Percentiles rank a stretch among this genome's conserved stretches.
Evolutionary conservation across 64 coral and sea anemone species (phyloP).

Genomic region (Catalaphyllia jardinei): DNA sequence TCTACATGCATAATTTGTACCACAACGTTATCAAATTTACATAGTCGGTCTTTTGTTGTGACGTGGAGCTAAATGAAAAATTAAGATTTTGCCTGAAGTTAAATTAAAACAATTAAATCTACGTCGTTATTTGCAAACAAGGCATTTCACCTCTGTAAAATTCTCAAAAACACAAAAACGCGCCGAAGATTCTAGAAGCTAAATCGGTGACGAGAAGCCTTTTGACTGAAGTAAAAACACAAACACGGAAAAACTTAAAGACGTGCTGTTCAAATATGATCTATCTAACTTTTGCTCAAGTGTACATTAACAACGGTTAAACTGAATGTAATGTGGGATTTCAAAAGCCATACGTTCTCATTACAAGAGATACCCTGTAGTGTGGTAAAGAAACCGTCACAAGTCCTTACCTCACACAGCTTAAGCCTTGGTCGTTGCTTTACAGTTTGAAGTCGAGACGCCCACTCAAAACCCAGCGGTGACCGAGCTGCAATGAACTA

Average conservation of each 20-base stretch:
- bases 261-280: neutral
- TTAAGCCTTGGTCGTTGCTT: neutral
- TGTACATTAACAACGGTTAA: neutral
- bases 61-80: neutral
- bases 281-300: neutral
- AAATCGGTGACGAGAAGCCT: neutral
- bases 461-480: neutral
- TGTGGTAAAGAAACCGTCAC: neutral
- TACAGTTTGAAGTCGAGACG: neutral
- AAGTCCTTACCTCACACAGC: neutral
- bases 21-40: neutral
- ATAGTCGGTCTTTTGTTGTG: neutral
- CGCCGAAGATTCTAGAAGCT: neutral
- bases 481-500: neutral
- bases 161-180: neutral
- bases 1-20: too few species aligned
- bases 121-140: neutral
- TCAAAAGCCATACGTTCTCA: neutral
- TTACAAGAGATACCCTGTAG: neutral
- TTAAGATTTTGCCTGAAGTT: neutral
- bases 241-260: neutral
- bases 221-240: neutral
- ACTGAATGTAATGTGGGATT: neutral
- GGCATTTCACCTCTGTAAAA: neutral
- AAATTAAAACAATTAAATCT: neutral